Base-by-base conservation (phyloP, 2,113 vertebrate species). In the Arothron firmamentum region DNA sequence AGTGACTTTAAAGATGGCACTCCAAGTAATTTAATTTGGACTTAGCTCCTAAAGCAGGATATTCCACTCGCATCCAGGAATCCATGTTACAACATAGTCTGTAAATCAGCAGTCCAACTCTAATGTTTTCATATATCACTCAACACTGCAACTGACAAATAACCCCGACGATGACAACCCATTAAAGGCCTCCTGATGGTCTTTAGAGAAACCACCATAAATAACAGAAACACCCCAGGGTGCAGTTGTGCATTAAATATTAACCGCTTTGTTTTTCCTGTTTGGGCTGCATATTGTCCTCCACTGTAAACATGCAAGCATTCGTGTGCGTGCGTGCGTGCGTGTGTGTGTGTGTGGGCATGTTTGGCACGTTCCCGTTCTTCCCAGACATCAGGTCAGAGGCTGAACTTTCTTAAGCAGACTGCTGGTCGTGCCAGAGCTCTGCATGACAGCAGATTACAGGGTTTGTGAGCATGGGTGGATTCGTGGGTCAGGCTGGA, bases 391-490 rank as follows among this genome's bases (percentile, higher is more conserved):
- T 57, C 9, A 12, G 38, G 66, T 17, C 42, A 76, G 70, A 74
- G 72, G 65, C 67, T 77, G 52, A 75, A 78, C 64, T 75, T 81
- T 57, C 72, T 77, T 28, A 38, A 82, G 67, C 76, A 70, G 59
- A 70, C 61, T 74, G 77, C 71, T 62, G 60, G 70, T 60, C 62
- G 54, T 56, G 62, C 60, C 69, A 86, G 80, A 84, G 81, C 67
- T 74, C 67, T 78, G 82, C 83, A 88, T 88, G 87, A 85, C 78
- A 83, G 74, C 74, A 84, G 86, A 88, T 88, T 88, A 85, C 72
- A 49, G 56, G 62, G 72, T 69, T 69, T 49, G 54, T 62, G 61
- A 71, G 61, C 72, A 54, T 77, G 68, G 77, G 31, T 6, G 31
- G 11, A 38, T 38, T 11, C 11, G 10, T 38, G 34, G 8, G 34